Evolutionary conservation across 2,797 vertebrate species (phyloP), one percentile per base, ranked within the genome.

Genomic region (Holocentrus rufus): DNA sequence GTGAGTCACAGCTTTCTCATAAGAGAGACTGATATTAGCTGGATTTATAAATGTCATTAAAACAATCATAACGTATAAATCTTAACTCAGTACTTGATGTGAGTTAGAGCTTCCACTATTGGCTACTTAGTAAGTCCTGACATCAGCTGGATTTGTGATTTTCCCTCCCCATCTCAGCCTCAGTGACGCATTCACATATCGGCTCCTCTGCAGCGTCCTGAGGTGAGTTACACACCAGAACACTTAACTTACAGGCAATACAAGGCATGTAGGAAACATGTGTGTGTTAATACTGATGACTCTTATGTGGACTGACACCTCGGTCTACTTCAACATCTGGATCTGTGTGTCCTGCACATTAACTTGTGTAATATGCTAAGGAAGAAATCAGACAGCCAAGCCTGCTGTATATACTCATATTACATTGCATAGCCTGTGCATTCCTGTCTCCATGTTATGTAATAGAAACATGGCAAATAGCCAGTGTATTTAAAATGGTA

Each of bases 71-170:
- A 27, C 25, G 25, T 27, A 39, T 39, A 39, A 7, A 36, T 36
- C 34, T 36, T 36, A 36, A 36, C 34, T 36, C n/a, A 65, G 30
- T 31, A 63, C 53, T 39, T 72, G 23, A 61, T 68, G 46, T 53
- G 23, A 87, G 50, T 65, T 62, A 22, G 57, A 74, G 73, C 74
- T 77, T 85, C 44, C 67, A 73, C 65, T 76, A 18, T 64, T 58
- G 76, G 71, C 87, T 60, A 72, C 90, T 73, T 86, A 87, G 89
- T 87, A 76, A 81, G 72, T 72, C 59, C 78, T 91, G 90, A 92
- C 90, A 89, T 92, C 88, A 88, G 80, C 83, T 87, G 76, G 73
- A 85, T 77, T 68, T 80, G 78, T 22, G 65, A 67, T 52, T 73
- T 88, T 89, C 85, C 63, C 76, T 88, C 77, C 79, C 80, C 74